Percentiles rank a stretch among this genome's conserved stretches.
phyloP scores from a whole-genome alignment of 2,888 invertebrate genomes.

The Seira musarum region DNA sequence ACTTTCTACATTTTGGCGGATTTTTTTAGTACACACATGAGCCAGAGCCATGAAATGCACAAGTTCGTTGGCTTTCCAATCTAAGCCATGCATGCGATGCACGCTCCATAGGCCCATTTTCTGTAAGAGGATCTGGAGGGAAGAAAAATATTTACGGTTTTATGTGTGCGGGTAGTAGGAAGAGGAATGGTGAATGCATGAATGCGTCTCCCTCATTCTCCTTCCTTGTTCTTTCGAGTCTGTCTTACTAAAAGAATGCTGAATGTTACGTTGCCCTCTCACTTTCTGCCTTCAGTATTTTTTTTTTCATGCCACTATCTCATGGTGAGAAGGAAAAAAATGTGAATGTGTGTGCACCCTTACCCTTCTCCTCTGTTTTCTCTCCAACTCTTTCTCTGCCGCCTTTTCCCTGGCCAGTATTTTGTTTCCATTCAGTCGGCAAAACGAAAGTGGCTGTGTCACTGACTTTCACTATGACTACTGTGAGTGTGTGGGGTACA shows the following conservation, averaged over 20 bases:
- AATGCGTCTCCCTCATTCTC: constrained; percentile 27
- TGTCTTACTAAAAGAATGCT: background rate
- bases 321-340: background rate
- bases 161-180: background rate
- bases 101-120: constrained; percentile 5
- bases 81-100: background rate
- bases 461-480: constrained; percentile 17
- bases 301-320: background rate
- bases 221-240: constrained; percentile 4
- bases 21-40: background rate
- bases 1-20: background rate
- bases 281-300: background rate
- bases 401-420: constrained; percentile 47
- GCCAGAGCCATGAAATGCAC: constrained; percentile 1
- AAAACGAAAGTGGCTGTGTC: constrained; percentile 51
- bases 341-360: constrained; percentile 7
- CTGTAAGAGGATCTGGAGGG: background rate
- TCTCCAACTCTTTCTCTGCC: constrained; percentile 28
- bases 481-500: background rate
- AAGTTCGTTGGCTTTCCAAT: constrained; percentile 7
- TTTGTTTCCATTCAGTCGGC: constrained; percentile 44
- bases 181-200: constrained; percentile 7
- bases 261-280: constrained; percentile 12
- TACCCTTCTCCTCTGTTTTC: constrained; percentile 18
- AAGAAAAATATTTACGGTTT: too few relatives aligned